Conservation (phyloP, 2,797 vertebrate genomes). For the Anas acuta region DNA sequence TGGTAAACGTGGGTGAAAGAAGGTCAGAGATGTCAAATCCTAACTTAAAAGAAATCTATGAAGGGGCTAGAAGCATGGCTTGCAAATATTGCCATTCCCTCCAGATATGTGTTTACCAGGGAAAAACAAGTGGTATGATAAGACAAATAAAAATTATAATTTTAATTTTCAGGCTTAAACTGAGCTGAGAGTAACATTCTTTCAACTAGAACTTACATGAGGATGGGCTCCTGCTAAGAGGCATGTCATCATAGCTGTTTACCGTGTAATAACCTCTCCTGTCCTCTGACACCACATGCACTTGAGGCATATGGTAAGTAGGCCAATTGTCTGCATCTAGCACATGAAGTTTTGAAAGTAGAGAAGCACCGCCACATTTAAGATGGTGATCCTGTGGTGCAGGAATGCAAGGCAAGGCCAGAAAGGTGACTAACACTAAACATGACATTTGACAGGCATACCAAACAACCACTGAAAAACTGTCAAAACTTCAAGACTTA, state of each 20-base stretch:
- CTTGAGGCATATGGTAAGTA: not conserved
- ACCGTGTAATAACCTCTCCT: not conserved
- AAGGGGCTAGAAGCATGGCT: not conserved
- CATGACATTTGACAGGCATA: not conserved
- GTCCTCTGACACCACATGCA: not conserved
- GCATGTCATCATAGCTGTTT: not conserved
- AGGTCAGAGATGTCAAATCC: not conserved
- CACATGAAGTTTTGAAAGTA: not conserved
- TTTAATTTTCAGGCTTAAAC: constrained; percentile 18
- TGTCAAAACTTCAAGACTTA: not conserved
- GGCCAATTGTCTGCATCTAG: not conserved
- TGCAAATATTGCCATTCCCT: not conserved
- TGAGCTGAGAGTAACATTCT: not conserved
- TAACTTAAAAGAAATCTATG: not conserved
- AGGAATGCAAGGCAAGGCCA: not conserved
- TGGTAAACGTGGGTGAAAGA: not conserved
- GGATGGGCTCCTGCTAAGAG: not conserved
- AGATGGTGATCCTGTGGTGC: not conserved
- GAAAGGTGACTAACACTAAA: not conserved
- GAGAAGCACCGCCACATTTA: not conserved
- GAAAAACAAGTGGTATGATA: not conserved
- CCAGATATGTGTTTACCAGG: not conserved
- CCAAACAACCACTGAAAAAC: not conserved
- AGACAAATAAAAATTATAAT: not conserved
- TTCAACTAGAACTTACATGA: not conserved